These are phyloP conservation scores for Lamellibrachia satsuma DNA, from an alignment of 2,888 invertebrate genomes.

Conservation along the genomic window DNA sequence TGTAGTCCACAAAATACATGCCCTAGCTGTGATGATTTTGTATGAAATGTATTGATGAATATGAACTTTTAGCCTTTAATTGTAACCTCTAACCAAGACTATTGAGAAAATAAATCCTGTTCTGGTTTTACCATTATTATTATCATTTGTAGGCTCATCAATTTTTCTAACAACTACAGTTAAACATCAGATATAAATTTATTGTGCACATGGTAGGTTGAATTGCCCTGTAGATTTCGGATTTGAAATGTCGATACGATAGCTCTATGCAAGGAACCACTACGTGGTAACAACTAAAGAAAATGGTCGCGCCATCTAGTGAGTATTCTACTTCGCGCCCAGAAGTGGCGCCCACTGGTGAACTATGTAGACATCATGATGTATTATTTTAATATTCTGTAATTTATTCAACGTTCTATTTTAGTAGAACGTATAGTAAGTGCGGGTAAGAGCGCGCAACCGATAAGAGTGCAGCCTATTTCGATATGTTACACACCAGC, in stretches of 20 bases:
- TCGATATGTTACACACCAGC: too few species aligned
- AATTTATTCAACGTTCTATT: too few species aligned
- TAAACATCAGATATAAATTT: too few species aligned
- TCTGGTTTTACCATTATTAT: background rate
- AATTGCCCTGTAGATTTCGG: too few species aligned
- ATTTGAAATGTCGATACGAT: too few species aligned
- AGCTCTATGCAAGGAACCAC: too few species aligned
- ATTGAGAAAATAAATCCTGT: background rate
- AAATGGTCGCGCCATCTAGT: background rate
- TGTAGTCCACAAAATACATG: background rate
- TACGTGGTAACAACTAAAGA: background rate
- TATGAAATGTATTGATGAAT: background rate
- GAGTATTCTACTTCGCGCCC: background rate
- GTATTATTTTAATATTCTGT: background rate
- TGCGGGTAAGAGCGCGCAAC: too few species aligned
- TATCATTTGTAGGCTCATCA: background rate
- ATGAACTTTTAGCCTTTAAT: background rate
- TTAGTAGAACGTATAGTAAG: too few species aligned
- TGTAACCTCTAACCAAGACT: background rate
- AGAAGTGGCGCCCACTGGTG: background rate
- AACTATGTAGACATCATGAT: background rate
- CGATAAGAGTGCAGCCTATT: too few species aligned
- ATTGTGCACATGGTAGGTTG: too few species aligned
- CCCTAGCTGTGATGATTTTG: background rate
- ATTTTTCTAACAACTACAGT: too few species aligned